Evolutionary conservation across 2,888 invertebrate genomes (phyloP).

Genomic region (Labia minor): DNA sequence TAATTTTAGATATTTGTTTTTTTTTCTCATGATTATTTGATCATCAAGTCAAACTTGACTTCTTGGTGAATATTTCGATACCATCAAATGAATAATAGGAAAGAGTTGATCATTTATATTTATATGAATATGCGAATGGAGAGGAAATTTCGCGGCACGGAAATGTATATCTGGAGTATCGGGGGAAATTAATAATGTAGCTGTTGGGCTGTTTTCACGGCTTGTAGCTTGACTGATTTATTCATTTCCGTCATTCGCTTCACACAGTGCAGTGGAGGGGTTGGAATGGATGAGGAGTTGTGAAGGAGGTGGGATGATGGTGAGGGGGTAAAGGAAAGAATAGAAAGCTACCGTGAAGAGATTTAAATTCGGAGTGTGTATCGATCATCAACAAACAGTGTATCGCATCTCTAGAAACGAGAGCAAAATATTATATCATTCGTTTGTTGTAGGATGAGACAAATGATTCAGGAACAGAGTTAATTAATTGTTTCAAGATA

Average conservation of each 20-base stretch:
- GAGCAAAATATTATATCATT: too few species aligned
- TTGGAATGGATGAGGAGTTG: too few species aligned
- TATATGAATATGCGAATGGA: background rate
- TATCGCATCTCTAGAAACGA: too few species aligned
- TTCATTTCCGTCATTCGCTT: constrained; percentile 6
- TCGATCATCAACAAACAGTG: background rate
- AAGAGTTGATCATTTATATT: background rate
- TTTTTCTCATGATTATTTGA: background rate
- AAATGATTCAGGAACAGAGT: too few species aligned
- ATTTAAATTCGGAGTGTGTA: background rate
- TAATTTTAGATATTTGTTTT: too few species aligned
- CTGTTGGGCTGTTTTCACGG: constrained; percentile 8
- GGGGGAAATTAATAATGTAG: background rate
- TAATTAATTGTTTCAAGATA: too few species aligned
- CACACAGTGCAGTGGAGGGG: background rate
- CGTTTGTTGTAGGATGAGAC: too few species aligned
- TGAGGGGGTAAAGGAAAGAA: background rate
- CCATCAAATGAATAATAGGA: background rate
- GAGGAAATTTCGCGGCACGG: background rate
- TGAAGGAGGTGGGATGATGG: too few species aligned
- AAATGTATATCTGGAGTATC: background rate
- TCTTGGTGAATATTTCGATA: background rate
- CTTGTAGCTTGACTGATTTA: background rate
- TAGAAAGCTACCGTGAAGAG: background rate
- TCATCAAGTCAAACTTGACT: background rate